Evolutionary conservation across 2,113 vertebrate genomes (phyloP), one percentile per base, ranked within the genome.

Genomic region (Conger conger): DNA sequence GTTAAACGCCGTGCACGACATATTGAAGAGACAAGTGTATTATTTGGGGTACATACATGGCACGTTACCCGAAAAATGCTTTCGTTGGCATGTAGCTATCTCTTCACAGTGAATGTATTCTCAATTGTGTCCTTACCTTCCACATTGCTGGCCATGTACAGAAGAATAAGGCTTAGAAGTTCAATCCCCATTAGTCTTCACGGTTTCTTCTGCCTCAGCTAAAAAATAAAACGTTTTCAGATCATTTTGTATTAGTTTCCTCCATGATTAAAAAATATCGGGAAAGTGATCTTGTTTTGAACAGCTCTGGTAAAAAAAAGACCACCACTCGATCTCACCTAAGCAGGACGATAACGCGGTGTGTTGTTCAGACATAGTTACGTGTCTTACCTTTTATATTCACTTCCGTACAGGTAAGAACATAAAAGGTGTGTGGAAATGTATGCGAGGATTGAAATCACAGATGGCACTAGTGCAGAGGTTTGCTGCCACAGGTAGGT

Each of bases 171-270:
- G 94, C 93, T 96, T 88, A 98, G 93, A 92, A 97, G 94, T 93
- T 96, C 93, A 95, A 96, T 95, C 97, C 97, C 97, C 98, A 99
- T 99, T 96, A 96, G 97, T 95, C 96, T 96, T 96, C 91, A 96
- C 94, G 95, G 92, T 93, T 91, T 88, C 93, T 97, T 94, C 90
- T 93, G 90, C 90, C 79, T 60, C 87, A 92, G 92, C 92, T 85
- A 92, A 91, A 95, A 94, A 90, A 93, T 90, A 90, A 85, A 90
- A 92, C 92, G 92, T 15, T 79, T 89, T 92, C 86, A 93, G 80
- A 68, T 88, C 76, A 81, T 89, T 86, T 89, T 89, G 86, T 87
- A 85, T 85, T 87, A 84, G 60, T 36, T 40, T 83, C 76, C 84
- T 30, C 63, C n/a, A 33, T 36, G 81, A 88, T 9, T 33, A 84